These are phyloP conservation scores for Phaonia tiefii DNA, from an alignment of 2,888 invertebrate species.

Conservation along the genomic window DNA sequence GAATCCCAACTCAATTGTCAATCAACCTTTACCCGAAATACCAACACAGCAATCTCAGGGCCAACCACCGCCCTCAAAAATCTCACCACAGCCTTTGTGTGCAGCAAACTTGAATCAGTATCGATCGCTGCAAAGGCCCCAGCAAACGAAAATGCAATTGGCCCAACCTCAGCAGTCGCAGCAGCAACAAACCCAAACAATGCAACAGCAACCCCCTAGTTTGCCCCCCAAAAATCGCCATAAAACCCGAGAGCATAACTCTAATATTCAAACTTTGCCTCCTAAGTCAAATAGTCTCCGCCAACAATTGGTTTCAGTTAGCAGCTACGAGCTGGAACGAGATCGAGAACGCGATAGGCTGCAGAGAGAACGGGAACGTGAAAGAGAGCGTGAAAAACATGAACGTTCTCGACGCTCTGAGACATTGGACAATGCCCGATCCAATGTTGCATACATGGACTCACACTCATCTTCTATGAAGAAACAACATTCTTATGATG, in stretches of 20 bases:
- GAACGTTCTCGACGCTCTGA: constrained; percentile 77
- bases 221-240: constrained; percentile 80
- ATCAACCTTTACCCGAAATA: constrained; percentile 81
- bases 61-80: constrained; percentile 73
- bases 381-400: constrained; percentile 69
- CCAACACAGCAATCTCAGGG: constrained; percentile 72
- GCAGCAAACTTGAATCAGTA: constrained; percentile 82
- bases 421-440: constrained; percentile 76
- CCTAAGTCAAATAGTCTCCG: constrained; percentile 78
- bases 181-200: constrained; percentile 65
- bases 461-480: constrained; percentile 72
- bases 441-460: constrained; percentile 75
- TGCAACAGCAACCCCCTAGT: constrained; percentile 77
- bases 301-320: constrained; percentile 73
- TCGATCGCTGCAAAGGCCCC: constrained; percentile 83
- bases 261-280: constrained; percentile 78
- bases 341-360: constrained; percentile 69
- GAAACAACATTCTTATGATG: constrained; percentile 77
- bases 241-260: constrained; percentile 75
- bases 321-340: constrained; percentile 76
- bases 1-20: constrained; percentile 80
- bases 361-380: constrained; percentile 68
- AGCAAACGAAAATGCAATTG: constrained; percentile 75
- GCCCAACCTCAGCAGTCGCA: constrained; percentile 64
- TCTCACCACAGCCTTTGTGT: constrained; percentile 79